Evolutionary conservation across 2,113 vertebrate species (phyloP).

Genomic region (Scatophagus argus): DNA sequence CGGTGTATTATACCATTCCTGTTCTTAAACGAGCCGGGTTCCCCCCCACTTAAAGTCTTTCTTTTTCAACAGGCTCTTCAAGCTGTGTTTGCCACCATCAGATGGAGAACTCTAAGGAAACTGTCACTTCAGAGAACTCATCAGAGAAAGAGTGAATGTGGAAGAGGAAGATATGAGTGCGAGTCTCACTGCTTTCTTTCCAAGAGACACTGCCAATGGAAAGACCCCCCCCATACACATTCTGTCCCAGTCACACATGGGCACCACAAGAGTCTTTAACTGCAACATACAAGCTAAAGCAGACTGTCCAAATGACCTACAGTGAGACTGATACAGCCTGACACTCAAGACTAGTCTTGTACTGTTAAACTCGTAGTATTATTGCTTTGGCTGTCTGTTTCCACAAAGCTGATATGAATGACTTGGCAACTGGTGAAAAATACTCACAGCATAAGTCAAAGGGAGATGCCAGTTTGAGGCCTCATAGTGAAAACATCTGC

Average conservation of each 20-base stretch:
- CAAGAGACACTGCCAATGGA: conserved; percentile 42
- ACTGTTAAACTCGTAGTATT: conserved; percentile 34
- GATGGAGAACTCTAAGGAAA: conserved; percentile 91
- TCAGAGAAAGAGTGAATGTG: conserved; percentile 1
- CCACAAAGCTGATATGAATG: conserved; percentile 15
- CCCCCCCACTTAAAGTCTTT: conserved; percentile 15
- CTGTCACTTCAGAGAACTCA: conserved; percentile 18
- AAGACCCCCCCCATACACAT: not conserved
- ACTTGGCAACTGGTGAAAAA: conserved; percentile 33
- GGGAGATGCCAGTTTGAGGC: conserved; percentile 19
- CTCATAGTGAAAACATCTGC: conserved; percentile 35
- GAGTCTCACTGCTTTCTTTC: conserved; percentile 27
- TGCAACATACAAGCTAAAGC: conserved; percentile 1
- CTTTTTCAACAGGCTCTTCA: conserved; percentile 88
- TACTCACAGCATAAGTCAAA: conserved; percentile 17
- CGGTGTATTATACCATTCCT: conserved; percentile 6
- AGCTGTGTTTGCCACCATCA: conserved; percentile 93
- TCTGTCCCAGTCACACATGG: conserved; percentile 32
- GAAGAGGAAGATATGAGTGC: conserved; percentile 28
- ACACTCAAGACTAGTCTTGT: conserved; percentile 11
- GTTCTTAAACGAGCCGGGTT: not conserved
- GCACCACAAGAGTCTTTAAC: conserved; percentile 47
- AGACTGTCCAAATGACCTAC: conserved; percentile 16
- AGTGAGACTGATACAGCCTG: conserved; percentile 12
- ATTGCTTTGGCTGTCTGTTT: conserved; percentile 31